phyloP scores from a whole-genome alignment of 1,140 invertebrate genomes.

The Papilio xuthus region DNA sequence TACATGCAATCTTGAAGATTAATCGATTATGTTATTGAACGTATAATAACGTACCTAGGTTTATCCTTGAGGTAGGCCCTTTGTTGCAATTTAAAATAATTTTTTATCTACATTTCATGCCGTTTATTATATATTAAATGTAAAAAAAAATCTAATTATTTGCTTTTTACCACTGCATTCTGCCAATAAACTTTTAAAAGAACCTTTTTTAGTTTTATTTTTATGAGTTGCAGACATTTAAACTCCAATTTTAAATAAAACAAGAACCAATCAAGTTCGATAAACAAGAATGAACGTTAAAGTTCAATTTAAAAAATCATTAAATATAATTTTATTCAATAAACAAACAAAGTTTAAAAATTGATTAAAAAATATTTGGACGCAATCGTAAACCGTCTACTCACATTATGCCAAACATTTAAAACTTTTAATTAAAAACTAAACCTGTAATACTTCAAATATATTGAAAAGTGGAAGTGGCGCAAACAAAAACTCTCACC shows the following conservation, averaged over 20 bases:
- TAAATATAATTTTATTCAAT: too few species aligned
- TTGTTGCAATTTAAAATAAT: background rate
- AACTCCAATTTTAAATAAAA: too few species aligned
- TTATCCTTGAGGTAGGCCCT: slow-evolving; percentile 30
- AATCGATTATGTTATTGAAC: background rate
- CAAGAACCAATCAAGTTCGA: too few species aligned
- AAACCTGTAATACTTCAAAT: background rate
- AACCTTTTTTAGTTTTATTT: background rate
- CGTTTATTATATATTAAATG: background rate
- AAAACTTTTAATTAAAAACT: background rate
- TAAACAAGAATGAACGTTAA: too few species aligned
- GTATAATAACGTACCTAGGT: background rate
- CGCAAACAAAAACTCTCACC: background rate
- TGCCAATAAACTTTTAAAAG: background rate
- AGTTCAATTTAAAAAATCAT: too few species aligned
- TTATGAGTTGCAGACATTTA: too few species aligned
- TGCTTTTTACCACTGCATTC: background rate
- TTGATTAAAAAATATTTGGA: background rate
- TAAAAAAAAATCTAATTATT: background rate
- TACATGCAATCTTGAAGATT: slow-evolving; percentile 2
- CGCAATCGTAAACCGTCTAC: background rate
- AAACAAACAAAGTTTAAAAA: too few species aligned
- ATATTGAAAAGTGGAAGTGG: background rate
- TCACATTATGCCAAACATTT: background rate
- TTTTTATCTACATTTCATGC: background rate